Base-by-base conservation (phyloP, 2,797 vertebrate genomes). In the Danio jaintianensis region DNA sequence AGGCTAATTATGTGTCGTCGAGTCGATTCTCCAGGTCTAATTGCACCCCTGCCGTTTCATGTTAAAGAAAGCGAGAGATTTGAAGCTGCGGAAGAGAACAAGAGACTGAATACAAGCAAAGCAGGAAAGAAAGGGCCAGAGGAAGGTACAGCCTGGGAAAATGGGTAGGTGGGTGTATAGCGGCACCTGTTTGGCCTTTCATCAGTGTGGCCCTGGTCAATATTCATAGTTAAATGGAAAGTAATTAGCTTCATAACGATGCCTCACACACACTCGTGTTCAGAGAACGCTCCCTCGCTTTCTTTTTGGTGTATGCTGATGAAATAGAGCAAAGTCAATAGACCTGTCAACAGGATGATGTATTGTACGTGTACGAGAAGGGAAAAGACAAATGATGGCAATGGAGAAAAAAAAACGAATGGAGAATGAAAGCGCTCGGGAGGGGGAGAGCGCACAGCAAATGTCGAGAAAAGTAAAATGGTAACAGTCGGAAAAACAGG, bases 1-100 rank as follows among this genome's bases (percentile, higher is more conserved):
- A 70, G 67, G 81, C 66, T 85, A 86, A 86, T 86, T 85, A 79
- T 82, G 68, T 84, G 80, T 78, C 84, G 70, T 81, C 20, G n/a
- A 78, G 84, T 40, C 68, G 72, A 64, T 83, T 79, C 43, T 83
- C 75, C 77, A 67, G 77, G 75, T 84, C 79, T 86, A 85, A 86
- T 83, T 86, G 81, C 61, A 87, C 64, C 63, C 58, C 16, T 83
- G 81, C 74, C 73, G 67, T 72, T 81, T 83, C 75, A 83, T 77
- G 72, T 72, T 70, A 79, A 73, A 66, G 45, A 67, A 68, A 69
- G 72, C 0, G 55, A 62, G 59, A 71, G 42, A 69, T 82, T 56
- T 66, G 43, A 79, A 63, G 79, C 59, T 70, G 56, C 20, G 0
- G 11, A 20, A 36, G 52, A 74, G 62, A 63, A 71, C 64, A 66